These are phyloP conservation scores for Cyrtodaria siliqua DNA, from an alignment of 2,888 invertebrate genomes.

Conservation along the genomic window DNA sequence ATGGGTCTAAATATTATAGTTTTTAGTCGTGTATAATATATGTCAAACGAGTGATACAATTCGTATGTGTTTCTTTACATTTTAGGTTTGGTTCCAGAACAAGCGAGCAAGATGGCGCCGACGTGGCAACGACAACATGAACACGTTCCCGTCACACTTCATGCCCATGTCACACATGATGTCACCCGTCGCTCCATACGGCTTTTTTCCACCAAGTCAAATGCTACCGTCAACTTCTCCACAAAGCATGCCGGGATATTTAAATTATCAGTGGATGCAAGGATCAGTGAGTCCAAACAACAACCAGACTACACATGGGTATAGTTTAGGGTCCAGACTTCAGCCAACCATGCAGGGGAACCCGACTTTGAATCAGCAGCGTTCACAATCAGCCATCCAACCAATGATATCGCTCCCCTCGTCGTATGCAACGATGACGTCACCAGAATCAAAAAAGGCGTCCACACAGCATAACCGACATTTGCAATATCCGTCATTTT, in stretches of 20 bases:
- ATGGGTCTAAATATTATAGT: no score
- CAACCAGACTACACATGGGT: conserved; percentile 32
- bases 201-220: conserved; percentile 61
- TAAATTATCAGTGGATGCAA: conserved; percentile 48
- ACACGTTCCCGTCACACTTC: conserved; percentile 47
- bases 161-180: conserved; percentile 64
- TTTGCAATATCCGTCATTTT: no score
- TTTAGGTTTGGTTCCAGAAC: conserved; percentile 77
- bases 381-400: no score
- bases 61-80: conserved; percentile 1
- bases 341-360: conserved; percentile 26
- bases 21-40: no score
- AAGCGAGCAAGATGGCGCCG: conserved; percentile 76
- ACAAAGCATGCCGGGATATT: conserved; percentile 46
- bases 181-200: conserved; percentile 66
- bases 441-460: no score
- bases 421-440: no score
- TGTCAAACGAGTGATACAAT: no score
- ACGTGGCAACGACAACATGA: conserved; percentile 67
- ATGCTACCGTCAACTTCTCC: conserved; percentile 61
- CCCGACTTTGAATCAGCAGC: no score
- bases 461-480: no score
- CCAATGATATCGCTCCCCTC: no score
- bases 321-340: conserved; percentile 16
- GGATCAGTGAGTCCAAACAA: conserved; percentile 47